Percentiles rank a stretch among this genome's conserved stretches.
Conservation (phyloP, 2,113 vertebrate species). For the Dasyurus viverrinus region DNA sequence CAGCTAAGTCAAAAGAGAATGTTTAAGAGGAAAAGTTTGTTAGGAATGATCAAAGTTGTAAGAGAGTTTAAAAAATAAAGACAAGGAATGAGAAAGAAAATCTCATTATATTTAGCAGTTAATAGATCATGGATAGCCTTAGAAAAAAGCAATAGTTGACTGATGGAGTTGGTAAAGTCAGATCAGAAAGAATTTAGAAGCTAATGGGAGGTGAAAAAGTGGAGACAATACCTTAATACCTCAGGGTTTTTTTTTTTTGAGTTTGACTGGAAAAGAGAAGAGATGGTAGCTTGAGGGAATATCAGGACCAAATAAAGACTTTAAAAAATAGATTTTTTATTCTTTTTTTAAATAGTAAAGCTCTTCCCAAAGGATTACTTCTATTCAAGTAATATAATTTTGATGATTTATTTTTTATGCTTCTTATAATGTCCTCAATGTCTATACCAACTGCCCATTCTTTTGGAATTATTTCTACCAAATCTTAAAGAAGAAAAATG, state of each 20-base stretch:
- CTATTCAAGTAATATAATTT: neutral
- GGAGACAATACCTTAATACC: neutral
- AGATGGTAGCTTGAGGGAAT: neutral
- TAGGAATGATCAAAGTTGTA: neutral
- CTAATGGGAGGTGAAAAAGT: neutral
- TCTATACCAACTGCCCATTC: constrained; percentile 29
- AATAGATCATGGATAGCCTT: neutral
- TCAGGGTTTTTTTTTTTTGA: neutral
- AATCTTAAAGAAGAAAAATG: constrained; percentile 42
- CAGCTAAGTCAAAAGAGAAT: neutral
- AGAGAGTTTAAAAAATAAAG: neutral
- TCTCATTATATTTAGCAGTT: neutral
- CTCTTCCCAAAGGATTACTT: neutral
- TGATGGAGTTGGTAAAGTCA: neutral
- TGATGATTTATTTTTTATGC: neutral
- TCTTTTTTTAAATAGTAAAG: neutral
- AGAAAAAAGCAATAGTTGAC: neutral
- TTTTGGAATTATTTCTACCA: constrained; percentile 42
- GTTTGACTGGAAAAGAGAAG: neutral
- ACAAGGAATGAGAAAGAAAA: neutral
- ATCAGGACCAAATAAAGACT: neutral
- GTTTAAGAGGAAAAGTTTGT: neutral
- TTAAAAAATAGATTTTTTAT: neutral
- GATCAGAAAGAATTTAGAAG: neutral
- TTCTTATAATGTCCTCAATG: constrained; percentile 9